A percentile compares a stretch with the other conserved stretches of the same genome.
These are phyloP conservation scores for Girardinus metallicus DNA, from an alignment of 2,797 vertebrate species.

Conservation along the genomic window DNA sequence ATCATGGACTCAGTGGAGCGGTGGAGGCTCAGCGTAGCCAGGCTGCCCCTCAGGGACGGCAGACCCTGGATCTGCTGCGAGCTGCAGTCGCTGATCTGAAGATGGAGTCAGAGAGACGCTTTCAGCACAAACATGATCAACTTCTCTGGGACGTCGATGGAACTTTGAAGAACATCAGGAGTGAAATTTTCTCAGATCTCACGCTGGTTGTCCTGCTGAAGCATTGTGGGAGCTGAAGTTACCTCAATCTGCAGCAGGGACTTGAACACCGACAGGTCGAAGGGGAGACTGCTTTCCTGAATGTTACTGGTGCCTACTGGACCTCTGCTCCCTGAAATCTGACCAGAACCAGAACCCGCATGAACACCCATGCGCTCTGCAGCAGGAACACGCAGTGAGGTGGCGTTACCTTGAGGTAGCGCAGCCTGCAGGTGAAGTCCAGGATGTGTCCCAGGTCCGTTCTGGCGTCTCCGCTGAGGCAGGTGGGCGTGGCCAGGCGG, in stretches of 20 bases:
- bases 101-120: constrained; percentile 6
- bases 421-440: constrained; percentile 96
- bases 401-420: constrained; percentile 92
- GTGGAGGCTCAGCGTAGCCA: constrained; percentile 90
- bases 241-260: constrained; percentile 97
- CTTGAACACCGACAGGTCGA: constrained; percentile 95
- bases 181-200: too few species aligned
- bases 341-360: constrained; percentile 18
- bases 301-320: constrained; percentile 94
- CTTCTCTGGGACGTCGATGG: too few species aligned
- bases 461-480: constrained; percentile 92
- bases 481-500: constrained; percentile 90
- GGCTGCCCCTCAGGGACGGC: constrained; percentile 85
- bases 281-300: constrained; percentile 88
- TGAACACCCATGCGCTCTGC: neutral
- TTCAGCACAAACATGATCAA: neutral
- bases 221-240: constrained; percentile 13
- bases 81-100: constrained; percentile 91
- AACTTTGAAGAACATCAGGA: too few species aligned
- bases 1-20: constrained; percentile 89
- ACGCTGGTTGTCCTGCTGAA: too few species aligned
- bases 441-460: constrained; percentile 96
- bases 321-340: constrained; percentile 90
- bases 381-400: neutral
- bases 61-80: constrained; percentile 88